Base-by-base conservation (phyloP, 1,140 invertebrate species). In the Dufourea novaeangliae region DNA sequence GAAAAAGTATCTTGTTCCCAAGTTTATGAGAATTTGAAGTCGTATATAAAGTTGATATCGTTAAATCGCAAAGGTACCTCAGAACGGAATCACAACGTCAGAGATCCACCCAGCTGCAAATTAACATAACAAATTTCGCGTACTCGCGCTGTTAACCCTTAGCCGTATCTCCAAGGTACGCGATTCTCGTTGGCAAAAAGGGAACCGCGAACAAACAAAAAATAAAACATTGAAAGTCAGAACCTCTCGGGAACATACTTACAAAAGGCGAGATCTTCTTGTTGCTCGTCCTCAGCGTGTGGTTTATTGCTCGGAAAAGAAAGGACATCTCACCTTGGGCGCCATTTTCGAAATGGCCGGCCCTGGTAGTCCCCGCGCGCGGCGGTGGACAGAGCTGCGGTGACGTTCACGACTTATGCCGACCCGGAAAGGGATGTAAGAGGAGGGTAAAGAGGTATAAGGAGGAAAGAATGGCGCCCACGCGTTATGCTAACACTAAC, bases 401-500 rank as follows among this genome's bases (percentile, higher is more conserved):
- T 69, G 78, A 84, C 57, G 71, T 64, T 67, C 75, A 68, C 62
- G 77, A 75, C 80, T 83, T 78, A 64, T 78, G 67, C 54, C 72
- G 72, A 75, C 61, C 69, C 61, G 66, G 74, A 81, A 62, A 71
- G 71, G 74, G 67, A 66, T 79, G 67, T 41, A 84, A 86, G 84
- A 86, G 76, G 85, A 82, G 78, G 85, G 83, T 75, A 82, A 82
- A 84, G 77, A 72, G 79, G 73, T 78, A 90, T 87, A 89, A 88
- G 68, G 74, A 87, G 84, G 80, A 89, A 91, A 86, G 87, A 90
- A 91, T 90, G 90, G 90, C 91, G 91, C 92, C 91, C 91, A 92
- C 92, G 91, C 91, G 86, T 91, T 91, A 90, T 90, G 88, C 90
- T 91, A 92, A 90, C 87, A 88, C 83, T 90, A 86, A 90, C 84